These are phyloP conservation scores for Biston betularia DNA, from an alignment of 2,888 invertebrate genomes.

Conservation along the genomic window DNA sequence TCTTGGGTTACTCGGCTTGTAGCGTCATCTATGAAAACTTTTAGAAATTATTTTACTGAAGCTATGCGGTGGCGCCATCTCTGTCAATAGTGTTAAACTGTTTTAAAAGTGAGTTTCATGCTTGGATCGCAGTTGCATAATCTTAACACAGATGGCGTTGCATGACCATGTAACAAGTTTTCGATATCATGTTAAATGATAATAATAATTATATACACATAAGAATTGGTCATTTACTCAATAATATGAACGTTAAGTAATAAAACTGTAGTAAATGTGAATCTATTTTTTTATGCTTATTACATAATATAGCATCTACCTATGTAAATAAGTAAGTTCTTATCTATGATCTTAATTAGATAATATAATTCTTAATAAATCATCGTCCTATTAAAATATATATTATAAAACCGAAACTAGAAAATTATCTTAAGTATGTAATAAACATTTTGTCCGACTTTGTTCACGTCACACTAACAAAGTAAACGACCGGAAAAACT, in stretches of 20 bases:
- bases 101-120: background rate
- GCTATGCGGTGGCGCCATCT: conserved; percentile 42
- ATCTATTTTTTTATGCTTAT: too few relatives aligned
- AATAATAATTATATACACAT: too few relatives aligned
- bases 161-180: too few relatives aligned
- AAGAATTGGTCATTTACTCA: too few relatives aligned
- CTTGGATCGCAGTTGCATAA: conserved; percentile 5
- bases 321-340: too few relatives aligned
- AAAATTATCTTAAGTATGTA: background rate
- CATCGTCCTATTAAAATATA: too few relatives aligned
- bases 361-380: too few relatives aligned
- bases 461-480: conserved; percentile 11
- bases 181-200: too few relatives aligned
- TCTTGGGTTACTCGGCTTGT: background rate
- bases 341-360: too few relatives aligned
- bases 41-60: background rate
- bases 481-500: conserved; percentile 32
- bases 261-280: too few relatives aligned
- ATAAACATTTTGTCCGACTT: conserved; percentile 8
- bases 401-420: background rate
- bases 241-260: too few relatives aligned
- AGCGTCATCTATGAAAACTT: conserved; percentile 34
- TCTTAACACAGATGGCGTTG: conserved; percentile 39
- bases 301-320: too few relatives aligned
- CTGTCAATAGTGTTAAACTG: conserved; percentile 11